Evolutionary conservation across 2,797 vertebrate genomes (phyloP).

Genomic region (Selene dorsalis): DNA sequence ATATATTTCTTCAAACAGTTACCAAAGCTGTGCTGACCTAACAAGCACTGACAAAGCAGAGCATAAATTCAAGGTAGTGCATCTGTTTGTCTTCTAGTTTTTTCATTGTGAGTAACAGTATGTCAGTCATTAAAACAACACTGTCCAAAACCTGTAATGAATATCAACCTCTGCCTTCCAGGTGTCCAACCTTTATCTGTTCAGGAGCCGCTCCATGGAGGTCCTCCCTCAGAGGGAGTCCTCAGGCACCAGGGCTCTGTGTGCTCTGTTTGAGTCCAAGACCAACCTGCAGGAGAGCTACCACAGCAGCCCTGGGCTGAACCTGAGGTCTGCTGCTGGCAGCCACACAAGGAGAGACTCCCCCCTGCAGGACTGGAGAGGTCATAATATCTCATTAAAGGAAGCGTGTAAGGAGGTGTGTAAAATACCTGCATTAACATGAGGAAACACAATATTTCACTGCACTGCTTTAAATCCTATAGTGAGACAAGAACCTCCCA

Average conservation of each 20-base stretch:
- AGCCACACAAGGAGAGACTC: slow-evolving; percentile 35
- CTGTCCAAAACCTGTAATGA: not conserved
- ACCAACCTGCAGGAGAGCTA: slow-evolving; percentile 46
- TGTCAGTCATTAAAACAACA: not conserved
- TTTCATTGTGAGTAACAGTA: not conserved
- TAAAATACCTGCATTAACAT: not conserved
- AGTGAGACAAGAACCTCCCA: no score
- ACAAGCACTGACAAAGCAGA: slow-evolving; percentile 55
- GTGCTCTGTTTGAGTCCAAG: slow-evolving; percentile 83
- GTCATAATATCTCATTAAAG: slow-evolving; percentile 50
- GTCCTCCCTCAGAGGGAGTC: slow-evolving; percentile 67
- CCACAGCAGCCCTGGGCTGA: slow-evolving; percentile 59
- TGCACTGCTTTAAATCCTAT: not conserved
- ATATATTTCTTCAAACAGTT: slow-evolving; percentile 68
- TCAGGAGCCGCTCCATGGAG: slow-evolving; percentile 83
- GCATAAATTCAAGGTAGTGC: slow-evolving; percentile 67
- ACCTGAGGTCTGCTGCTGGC: not conserved
- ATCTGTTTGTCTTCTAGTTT: not conserved
- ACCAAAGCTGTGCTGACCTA: slow-evolving; percentile 79
- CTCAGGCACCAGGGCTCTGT: slow-evolving; percentile 71
- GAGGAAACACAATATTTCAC: not conserved
- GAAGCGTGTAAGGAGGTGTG: slow-evolving; percentile 59
- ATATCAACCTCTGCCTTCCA: slow-evolving; percentile 29
- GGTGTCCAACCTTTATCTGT: slow-evolving; percentile 58
- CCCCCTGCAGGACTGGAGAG: slow-evolving; percentile 61